These are phyloP conservation scores for Latrodectus elegans DNA, from an alignment of 2,888 invertebrate genomes.

Conservation along the genomic window DNA sequence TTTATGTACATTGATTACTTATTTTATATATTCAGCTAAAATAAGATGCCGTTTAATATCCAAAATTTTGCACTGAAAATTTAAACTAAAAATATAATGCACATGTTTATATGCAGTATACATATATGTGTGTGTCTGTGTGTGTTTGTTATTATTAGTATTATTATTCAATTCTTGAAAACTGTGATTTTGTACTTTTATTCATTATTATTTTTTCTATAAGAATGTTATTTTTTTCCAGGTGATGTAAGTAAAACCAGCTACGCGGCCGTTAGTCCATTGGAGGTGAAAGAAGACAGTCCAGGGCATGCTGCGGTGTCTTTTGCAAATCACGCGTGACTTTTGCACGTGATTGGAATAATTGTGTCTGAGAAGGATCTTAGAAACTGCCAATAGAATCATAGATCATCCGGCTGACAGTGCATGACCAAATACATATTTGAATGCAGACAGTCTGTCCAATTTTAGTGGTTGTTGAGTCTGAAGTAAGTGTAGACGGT, in stretches of 20 bases:
- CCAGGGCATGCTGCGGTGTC: slow-evolving; percentile 28
- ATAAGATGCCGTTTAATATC: no score
- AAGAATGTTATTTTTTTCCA: no score
- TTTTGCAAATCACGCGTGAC: slow-evolving; percentile 51
- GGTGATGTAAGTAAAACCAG: no score
- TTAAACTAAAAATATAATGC: no score
- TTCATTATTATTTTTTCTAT: no score
- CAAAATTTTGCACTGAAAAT: no score
- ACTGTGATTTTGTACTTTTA: not conserved
- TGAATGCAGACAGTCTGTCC: slow-evolving; percentile 40
- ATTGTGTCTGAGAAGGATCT: not conserved
- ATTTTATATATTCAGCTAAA: no score
- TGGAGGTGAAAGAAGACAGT: not conserved
- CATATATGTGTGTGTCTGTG: not conserved
- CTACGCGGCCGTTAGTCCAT: not conserved
- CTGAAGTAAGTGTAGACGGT: slow-evolving; percentile 31
- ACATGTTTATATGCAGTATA: no score
- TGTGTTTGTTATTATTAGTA: not conserved
- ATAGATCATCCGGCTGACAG: slow-evolving; percentile 48
- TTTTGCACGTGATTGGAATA: slow-evolving; percentile 44
- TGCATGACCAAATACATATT: slow-evolving; percentile 54
- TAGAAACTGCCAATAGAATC: slow-evolving; percentile 50
- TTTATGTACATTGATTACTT: no score
- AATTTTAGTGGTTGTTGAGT: slow-evolving; percentile 24
- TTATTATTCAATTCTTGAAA: not conserved